These are phyloP conservation scores for Terebella lapidaria DNA, from an alignment of 2,888 invertebrate species.

Conservation along the genomic window DNA sequence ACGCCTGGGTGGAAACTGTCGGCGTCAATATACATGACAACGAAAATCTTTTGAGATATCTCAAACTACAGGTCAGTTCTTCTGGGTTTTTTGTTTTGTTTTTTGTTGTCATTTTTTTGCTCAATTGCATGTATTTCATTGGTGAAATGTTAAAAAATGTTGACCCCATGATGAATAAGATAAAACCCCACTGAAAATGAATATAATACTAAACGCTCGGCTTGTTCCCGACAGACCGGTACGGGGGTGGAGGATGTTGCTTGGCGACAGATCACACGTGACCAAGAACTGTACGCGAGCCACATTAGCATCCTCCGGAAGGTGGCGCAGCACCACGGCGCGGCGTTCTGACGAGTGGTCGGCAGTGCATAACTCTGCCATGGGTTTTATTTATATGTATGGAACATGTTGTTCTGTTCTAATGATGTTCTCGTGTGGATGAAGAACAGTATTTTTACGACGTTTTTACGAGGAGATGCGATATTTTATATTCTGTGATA, in stretches of 20 bases:
- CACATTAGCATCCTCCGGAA: not conserved
- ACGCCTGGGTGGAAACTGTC: conserved; percentile 97
- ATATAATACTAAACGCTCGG: not conserved
- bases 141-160: too few species aligned
- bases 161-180: not conserved
- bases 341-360: not conserved
- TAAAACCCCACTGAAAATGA: too few species aligned
- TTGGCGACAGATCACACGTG: not conserved
- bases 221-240: not conserved
- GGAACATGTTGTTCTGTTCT: too few species aligned
- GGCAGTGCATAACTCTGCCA: too few species aligned
- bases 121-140: too few species aligned
- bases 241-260: not conserved
- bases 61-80: conserved; percentile 13
- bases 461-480: too few species aligned
- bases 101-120: too few species aligned
- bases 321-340: not conserved
- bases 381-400: too few species aligned
- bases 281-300: not conserved
- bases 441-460: too few species aligned
- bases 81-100: too few species aligned
- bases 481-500: too few species aligned
- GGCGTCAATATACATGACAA: conserved; percentile 91
- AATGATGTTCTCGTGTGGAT: too few species aligned
- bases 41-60: conserved; percentile 54